A percentile compares a stretch with the other conserved stretches of the same genome.
Evolutionary conservation across 2,113 vertebrate genomes (phyloP).

Genomic region (Rhynchomys soricoides): DNA sequence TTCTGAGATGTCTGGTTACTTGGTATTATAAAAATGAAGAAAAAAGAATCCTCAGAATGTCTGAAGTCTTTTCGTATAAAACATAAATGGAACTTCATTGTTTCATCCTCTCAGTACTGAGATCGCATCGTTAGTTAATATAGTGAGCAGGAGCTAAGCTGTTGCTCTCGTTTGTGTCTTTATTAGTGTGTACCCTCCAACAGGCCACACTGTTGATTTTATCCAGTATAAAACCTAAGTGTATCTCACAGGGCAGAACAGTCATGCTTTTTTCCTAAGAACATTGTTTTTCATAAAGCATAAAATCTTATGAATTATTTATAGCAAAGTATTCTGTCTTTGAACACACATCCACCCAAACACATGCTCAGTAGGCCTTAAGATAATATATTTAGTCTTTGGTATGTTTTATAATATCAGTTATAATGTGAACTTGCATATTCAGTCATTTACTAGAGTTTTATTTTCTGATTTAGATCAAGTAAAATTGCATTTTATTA

Average conservation of each 20-base stretch:
- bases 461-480: constrained; percentile 56
- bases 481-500: constrained; percentile 40
- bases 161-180: constrained; percentile 39
- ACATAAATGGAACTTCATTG: constrained; percentile 37
- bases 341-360: neutral
- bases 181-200: neutral
- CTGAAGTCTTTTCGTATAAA: constrained; percentile 62
- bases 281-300: constrained; percentile 17
- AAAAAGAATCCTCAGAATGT: constrained; percentile 55
- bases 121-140: neutral
- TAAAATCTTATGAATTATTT: constrained; percentile 38
- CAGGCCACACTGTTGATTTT: neutral
- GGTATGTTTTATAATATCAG: neutral
- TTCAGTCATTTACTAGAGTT: neutral
- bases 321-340: constrained; percentile 15
- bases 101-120: constrained; percentile 52
- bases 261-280: constrained; percentile 45
- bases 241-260: constrained; percentile 22
- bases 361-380: neutral
- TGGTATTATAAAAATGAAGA: constrained; percentile 46
- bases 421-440: neutral
- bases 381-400: constrained; percentile 38
- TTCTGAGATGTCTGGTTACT: constrained; percentile 64
- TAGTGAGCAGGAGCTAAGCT: constrained; percentile 53
- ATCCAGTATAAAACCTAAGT: neutral